A percentile compares a stretch with the other conserved stretches of the same genome.
Conservation (phyloP, 2,113 vertebrate genomes). For the Gymnobelideus leadbeateri region DNA sequence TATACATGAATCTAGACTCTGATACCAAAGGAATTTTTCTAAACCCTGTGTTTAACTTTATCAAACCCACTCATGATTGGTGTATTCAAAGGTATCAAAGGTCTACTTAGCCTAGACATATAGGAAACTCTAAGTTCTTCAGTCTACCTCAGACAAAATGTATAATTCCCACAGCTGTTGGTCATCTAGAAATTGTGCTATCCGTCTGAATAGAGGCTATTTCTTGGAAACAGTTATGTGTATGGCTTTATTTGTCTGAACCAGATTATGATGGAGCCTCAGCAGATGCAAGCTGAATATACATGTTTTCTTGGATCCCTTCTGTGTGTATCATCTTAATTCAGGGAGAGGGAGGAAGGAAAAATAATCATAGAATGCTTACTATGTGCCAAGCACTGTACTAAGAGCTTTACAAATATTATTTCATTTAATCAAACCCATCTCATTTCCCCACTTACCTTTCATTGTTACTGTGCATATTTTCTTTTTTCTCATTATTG, state of each 20-base stretch:
- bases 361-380: neutral
- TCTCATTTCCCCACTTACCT: constrained; percentile 73
- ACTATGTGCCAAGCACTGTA: neutral
- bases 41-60: neutral
- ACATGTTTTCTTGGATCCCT: neutral
- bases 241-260: neutral
- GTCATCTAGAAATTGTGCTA: neutral
- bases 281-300: neutral
- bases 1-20: neutral
- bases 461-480: neutral
- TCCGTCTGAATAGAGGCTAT: neutral
- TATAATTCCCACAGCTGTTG: neutral
- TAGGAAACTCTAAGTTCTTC: neutral
- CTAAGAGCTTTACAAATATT: neutral
- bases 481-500: neutral
- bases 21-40: neutral
- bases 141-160: neutral
- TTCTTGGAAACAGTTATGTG: neutral
- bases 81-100: neutral
- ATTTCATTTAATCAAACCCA: constrained; percentile 10
- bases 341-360: neutral
- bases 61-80: neutral
- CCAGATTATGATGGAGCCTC: neutral
- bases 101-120: neutral
- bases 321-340: neutral